These are phyloP conservation scores for Callinectes sapidus DNA, from an alignment of 2,888 invertebrate genomes.

Conservation along the genomic window DNA sequence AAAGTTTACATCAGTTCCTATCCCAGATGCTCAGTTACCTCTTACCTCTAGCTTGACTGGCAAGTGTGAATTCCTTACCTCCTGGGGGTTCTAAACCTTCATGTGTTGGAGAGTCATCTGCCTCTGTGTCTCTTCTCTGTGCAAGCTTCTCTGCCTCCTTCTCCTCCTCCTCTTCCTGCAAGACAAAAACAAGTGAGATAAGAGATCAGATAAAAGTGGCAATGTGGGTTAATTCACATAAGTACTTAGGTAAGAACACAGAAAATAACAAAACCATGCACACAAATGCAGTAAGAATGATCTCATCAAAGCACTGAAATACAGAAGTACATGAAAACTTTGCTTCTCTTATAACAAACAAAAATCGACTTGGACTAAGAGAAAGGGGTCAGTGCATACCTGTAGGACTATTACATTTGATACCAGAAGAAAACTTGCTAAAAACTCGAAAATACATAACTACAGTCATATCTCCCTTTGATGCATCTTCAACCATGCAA, in stretches of 20 bases:
- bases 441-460: neutral
- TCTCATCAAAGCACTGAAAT: neutral
- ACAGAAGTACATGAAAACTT: neutral
- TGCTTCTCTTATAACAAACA: neutral
- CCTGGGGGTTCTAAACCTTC: neutral
- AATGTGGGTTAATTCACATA: neutral
- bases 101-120: neutral
- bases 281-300: neutral
- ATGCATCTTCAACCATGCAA: neutral
- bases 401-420: neutral
- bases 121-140: neutral
- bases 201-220: neutral
- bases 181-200: slow-evolving; percentile 2
- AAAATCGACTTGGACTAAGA: neutral
- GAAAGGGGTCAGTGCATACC: neutral
- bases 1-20: neutral
- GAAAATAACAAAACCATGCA: neutral
- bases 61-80: neutral
- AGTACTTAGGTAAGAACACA: neutral
- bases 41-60: neutral
- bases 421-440: neutral
- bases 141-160: neutral
- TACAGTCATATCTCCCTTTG: neutral
- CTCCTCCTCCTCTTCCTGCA: slow-evolving; percentile 36
- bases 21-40: neutral